Base-by-base conservation (phyloP, 2,888 invertebrate genomes). In the Hetaerina titia region DNA sequence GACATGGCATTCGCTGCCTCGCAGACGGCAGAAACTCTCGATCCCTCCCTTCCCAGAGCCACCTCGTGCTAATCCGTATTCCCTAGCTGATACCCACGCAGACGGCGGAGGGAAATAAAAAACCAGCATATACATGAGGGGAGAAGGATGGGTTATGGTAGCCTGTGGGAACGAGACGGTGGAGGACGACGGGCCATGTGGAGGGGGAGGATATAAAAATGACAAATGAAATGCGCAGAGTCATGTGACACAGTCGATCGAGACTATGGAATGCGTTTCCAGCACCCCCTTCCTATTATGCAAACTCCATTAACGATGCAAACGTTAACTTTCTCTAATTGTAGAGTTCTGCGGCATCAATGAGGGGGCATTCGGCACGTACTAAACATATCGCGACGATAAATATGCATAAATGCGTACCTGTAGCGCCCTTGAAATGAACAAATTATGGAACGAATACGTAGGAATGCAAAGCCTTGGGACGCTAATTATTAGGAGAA, bases 101-200 rank as follows among this genome's bases (percentile, higher is more conserved):
- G 89, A 58, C n/a, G n/a, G 0, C 57, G n/a, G 57, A 57, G 89
- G 89, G 57, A 89, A 89, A 57, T 57, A 89, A 89, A 88, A 69
- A 81, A 89, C 56, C 57, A 89, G 57, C 89, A 89, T 89, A 89
- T 57, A 89, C 89, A 89, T 58, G 58, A 57, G 89, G 11, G n/a
- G 89, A 58, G 89, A 56, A 58, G 89, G 89, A 89, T 89, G 89
- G 89, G 89, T 89, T 89, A 89, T n/a, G 89, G 89, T 89, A 19
- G 89, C 89, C 89, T 89, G 89, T 89, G 89, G 89, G 89, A 89
- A 89, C 56, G 58, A 89, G 89, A 89, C 89, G 9, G 81, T 1
- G 13, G 81, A 81, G 31, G 81, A 81, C 2, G 69, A 22, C 69
- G 81, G 81, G n/a, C 19, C 31, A 81, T 22, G 89, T n/a, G 89